Evolutionary conservation across 2,113 vertebrate genomes (phyloP).

Genomic region (Onychorhynchus coronatus): DNA sequence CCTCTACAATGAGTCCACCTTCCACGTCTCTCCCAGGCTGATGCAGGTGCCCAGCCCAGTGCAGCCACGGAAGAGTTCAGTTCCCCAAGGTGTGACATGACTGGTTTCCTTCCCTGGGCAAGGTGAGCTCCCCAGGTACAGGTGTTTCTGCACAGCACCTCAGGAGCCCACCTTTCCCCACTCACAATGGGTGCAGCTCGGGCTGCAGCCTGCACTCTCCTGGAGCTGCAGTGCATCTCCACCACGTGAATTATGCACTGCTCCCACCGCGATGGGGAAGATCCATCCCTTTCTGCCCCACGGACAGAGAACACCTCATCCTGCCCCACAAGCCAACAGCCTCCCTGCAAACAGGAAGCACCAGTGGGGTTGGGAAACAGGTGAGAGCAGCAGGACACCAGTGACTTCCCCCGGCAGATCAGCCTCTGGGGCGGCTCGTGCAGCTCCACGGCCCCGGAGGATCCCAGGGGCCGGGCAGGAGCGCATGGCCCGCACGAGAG

Average conservation of each 20-base stretch:
- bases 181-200: accelerated
- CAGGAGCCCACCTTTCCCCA: not conserved
- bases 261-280: accelerated
- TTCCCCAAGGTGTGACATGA: not conserved
- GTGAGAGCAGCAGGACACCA: not conserved
- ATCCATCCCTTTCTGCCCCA: not conserved
- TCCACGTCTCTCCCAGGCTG: not conserved
- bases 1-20: accelerated
- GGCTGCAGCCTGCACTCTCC: not conserved
- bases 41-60: not conserved
- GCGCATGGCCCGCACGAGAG: accelerated
- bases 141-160: not conserved
- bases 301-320: accelerated
- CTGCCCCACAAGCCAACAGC: not conserved
- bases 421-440: not conserved
- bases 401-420: accelerated
- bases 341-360: not conserved
- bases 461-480: not conserved
- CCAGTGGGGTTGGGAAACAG: accelerated
- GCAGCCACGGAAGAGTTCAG: not conserved
- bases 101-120: not conserved
- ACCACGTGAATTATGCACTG: accelerated
- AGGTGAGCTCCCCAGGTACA: not conserved
- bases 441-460: not conserved
- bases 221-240: not conserved